These are phyloP conservation scores for Scaptomyza hsui DNA, from an alignment of 1,140 invertebrate genomes.

Conservation along the genomic window DNA sequence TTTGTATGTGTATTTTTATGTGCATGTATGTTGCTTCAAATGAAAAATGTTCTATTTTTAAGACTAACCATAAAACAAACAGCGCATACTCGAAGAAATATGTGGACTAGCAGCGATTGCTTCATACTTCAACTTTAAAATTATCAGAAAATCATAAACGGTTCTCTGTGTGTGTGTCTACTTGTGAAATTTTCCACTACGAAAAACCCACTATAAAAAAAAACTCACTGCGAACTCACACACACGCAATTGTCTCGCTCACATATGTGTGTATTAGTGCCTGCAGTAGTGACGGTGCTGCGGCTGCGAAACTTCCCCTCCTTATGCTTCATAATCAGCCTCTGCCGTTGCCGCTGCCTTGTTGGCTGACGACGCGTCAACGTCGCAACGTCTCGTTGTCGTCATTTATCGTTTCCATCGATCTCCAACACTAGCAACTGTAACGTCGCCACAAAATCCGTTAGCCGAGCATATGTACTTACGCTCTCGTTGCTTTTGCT, in stretches of 20 bases:
- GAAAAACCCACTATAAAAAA: slow-evolving; percentile 59
- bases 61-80: slow-evolving; percentile 56
- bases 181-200: slow-evolving; percentile 80
- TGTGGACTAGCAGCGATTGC: slow-evolving; percentile 52
- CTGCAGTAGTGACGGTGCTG: slow-evolving; percentile 28
- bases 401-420: slow-evolving; percentile 81
- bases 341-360: slow-evolving; percentile 34
- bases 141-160: slow-evolving; percentile 65
- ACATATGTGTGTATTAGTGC: slow-evolving; percentile 35
- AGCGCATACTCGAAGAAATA: slow-evolving; percentile 21
- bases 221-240: slow-evolving; percentile 41
- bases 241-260: slow-evolving; percentile 27
- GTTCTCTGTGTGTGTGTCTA: slow-evolving; percentile 41
- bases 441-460: slow-evolving; percentile 67
- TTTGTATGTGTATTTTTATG: slow-evolving; percentile 19
- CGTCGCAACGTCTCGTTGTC: slow-evolving; percentile 68
- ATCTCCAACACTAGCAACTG: slow-evolving; percentile 75
- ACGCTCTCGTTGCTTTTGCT: slow-evolving; percentile 47
- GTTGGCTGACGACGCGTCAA: slow-evolving; percentile 44
- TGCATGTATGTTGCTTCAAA: slow-evolving; percentile 45
- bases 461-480: slow-evolving; percentile 55
- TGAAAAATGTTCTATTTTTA: slow-evolving; percentile 80
- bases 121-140: slow-evolving; percentile 79
- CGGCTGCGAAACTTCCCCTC: slow-evolving; percentile 73
- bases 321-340: slow-evolving; percentile 72